These are phyloP conservation scores for Calliopsis andreniformis DNA, from an alignment of 1,140 invertebrate genomes.

Conservation along the genomic window DNA sequence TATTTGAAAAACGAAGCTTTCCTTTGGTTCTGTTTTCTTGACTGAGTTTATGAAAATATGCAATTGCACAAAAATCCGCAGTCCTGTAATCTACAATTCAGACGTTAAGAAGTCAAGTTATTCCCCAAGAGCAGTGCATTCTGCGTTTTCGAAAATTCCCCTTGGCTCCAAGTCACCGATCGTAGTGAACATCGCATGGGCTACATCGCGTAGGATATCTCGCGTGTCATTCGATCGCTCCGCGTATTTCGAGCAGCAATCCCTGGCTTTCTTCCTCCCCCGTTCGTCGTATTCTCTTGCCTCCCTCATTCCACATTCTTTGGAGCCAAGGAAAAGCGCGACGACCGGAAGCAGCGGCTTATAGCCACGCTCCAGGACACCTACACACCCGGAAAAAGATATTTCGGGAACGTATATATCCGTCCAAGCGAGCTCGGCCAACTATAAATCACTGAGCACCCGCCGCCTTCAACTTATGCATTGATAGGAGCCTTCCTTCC, in stretches of 20 bases:
- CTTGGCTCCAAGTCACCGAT: background rate
- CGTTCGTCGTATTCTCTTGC: too few species aligned
- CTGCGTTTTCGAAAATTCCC: background rate
- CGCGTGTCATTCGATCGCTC: constrained; percentile 30
- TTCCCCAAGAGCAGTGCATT: background rate
- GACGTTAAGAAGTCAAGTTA: too few species aligned
- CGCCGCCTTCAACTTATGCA: constrained; percentile 56
- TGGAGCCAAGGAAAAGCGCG: constrained; percentile 19
- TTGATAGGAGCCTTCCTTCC: constrained; percentile 46
- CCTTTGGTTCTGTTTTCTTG: too few species aligned
- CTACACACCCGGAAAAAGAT: constrained; percentile 31
- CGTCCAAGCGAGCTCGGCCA: constrained; percentile 24
- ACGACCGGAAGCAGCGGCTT: constrained; percentile 49
- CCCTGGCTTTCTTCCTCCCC: background rate
- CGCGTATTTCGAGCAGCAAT: constrained; percentile 10
- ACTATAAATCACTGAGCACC: constrained; percentile 61
- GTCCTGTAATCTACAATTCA: too few species aligned
- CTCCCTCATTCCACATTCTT: background rate
- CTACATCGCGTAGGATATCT: constrained; percentile 24
- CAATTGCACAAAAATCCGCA: too few species aligned
- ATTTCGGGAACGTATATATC: constrained; percentile 39
- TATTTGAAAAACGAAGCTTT: too few species aligned
- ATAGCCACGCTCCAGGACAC: background rate
- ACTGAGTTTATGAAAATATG: too few species aligned
- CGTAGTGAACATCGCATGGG: background rate